phyloP scores from a whole-genome alignment of 2,797 vertebrate genomes.

The Acanthurus tractus region DNA sequence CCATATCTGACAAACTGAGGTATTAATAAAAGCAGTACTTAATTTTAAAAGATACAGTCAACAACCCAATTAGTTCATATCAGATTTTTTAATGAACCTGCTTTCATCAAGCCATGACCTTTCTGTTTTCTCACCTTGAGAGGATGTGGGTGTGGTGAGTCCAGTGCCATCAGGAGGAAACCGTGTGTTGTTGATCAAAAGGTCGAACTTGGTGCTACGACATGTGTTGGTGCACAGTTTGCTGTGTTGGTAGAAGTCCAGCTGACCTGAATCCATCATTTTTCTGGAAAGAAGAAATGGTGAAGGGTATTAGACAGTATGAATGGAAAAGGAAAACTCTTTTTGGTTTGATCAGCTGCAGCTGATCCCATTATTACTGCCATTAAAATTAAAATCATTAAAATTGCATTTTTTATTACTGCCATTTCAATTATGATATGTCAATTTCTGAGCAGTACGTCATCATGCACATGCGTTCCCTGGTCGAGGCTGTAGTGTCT shows the following conservation, averaged over 20 bases:
- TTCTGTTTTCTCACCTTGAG: constrained; percentile 87
- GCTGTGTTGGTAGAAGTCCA: constrained; percentile 98
- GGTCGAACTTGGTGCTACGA: constrained; percentile 98
- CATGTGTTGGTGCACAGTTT: constrained; percentile 98
- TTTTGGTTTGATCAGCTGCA: background rate
- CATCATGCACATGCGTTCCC: too few species aligned
- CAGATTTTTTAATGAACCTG: too few species aligned
- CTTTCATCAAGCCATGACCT: too few species aligned
- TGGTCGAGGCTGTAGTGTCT: background rate
- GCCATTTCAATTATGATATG: too few species aligned
- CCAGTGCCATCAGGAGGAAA: constrained; percentile 93
- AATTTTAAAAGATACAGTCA: too few species aligned
- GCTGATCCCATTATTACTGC: background rate
- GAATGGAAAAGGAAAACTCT: background rate
- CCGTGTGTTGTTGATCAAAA: constrained; percentile 96
- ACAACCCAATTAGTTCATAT: too few species aligned
- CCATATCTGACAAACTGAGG: too few species aligned
- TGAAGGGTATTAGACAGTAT: background rate
- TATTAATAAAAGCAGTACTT: too few species aligned
- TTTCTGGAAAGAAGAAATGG: constrained; percentile 85
- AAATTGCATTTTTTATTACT: background rate
- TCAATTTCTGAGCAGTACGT: background rate
- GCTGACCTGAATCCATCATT: constrained; percentile 99
- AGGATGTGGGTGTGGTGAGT: constrained; percentile 89
- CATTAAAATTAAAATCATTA: background rate